Evolutionary conservation across 2,113 vertebrate species (phyloP).

Genomic region (Scolopax mira): DNA sequence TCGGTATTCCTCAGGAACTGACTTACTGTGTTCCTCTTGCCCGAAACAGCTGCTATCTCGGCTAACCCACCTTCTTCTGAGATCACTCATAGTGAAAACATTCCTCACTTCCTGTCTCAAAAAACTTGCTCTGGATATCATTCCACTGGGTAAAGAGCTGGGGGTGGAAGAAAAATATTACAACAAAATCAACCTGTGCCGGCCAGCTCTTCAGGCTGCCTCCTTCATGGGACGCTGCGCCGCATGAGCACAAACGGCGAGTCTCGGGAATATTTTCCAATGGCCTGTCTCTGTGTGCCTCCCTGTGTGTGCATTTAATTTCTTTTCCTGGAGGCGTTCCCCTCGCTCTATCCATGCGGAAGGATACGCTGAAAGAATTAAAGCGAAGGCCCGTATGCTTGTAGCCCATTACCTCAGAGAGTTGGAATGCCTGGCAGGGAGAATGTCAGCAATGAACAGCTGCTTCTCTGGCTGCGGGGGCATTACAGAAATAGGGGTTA

Average conservation of each 20-base stretch:
- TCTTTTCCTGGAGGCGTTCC: constrained; percentile 69
- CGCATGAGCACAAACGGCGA: neutral
- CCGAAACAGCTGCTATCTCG: constrained; percentile 41
- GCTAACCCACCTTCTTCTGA: constrained; percentile 48
- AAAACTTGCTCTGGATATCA: constrained; percentile 62
- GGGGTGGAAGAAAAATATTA: constrained; percentile 44
- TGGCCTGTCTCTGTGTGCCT: neutral
- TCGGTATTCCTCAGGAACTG: constrained; percentile 40
- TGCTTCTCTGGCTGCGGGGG: constrained; percentile 68
- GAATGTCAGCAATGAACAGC: constrained; percentile 83
- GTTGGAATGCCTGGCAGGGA: constrained; percentile 88
- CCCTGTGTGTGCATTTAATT: constrained; percentile 42
- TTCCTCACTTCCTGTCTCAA: constrained; percentile 85
- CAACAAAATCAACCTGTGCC: constrained; percentile 1
- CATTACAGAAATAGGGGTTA: constrained; percentile 73
- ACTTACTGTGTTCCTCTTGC: constrained; percentile 14
- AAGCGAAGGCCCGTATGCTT: constrained; percentile 56
- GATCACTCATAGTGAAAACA: constrained; percentile 70
- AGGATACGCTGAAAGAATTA: constrained; percentile 71
- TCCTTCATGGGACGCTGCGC: neutral
- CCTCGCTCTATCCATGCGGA: constrained; percentile 70
- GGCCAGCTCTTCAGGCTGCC: neutral
- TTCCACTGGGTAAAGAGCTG: constrained; percentile 74
- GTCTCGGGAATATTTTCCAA: neutral
- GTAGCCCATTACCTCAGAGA: constrained; percentile 88